These are phyloP conservation scores for Numida meleagris DNA, from an alignment of 2,113 vertebrate species.

Conservation along the genomic window DNA sequence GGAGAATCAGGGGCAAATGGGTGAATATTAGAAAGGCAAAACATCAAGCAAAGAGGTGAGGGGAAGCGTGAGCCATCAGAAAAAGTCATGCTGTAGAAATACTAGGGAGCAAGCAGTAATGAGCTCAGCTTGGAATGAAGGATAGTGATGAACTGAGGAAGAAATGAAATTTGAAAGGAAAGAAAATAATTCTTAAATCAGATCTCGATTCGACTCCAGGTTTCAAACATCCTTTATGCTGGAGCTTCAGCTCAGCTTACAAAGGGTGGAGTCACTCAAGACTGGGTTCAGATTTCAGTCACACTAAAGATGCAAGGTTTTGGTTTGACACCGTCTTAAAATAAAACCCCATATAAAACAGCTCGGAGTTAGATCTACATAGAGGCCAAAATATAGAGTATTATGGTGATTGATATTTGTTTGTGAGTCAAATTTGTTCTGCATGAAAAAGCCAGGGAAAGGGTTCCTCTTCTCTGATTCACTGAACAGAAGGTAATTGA, in stretches of 20 bases:
- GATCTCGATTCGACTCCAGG: not conserved
- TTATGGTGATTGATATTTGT: constrained; percentile 73
- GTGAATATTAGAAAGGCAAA: not conserved
- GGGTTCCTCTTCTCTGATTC: constrained; percentile 58
- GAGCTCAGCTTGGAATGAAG: not conserved
- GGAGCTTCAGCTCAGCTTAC: not conserved
- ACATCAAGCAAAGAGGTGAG: not conserved
- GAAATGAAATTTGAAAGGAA: not conserved
- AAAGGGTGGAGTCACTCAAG: not conserved
- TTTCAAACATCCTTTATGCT: constrained; percentile 10
- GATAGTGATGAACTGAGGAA: not conserved
- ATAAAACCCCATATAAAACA: not conserved
- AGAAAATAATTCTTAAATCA: not conserved
- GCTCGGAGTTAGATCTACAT: constrained; percentile 22
- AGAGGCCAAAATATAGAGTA: constrained; percentile 56
- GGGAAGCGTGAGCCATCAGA: not conserved
- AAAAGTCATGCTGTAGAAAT: not conserved
- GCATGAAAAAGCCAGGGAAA: constrained; percentile 68
- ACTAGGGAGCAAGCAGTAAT: not conserved
- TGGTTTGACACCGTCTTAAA: constrained; percentile 21
- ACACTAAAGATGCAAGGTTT: not conserved
- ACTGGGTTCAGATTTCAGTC: constrained; percentile 22
- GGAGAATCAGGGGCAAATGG: not conserved
- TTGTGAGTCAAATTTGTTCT: constrained; percentile 73
- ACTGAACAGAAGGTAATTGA: constrained; percentile 65